Evolutionary conservation across 2,113 vertebrate species (phyloP), one percentile per base, ranked within the genome.

Genomic region (Tympanuchus pallidicinctus): DNA sequence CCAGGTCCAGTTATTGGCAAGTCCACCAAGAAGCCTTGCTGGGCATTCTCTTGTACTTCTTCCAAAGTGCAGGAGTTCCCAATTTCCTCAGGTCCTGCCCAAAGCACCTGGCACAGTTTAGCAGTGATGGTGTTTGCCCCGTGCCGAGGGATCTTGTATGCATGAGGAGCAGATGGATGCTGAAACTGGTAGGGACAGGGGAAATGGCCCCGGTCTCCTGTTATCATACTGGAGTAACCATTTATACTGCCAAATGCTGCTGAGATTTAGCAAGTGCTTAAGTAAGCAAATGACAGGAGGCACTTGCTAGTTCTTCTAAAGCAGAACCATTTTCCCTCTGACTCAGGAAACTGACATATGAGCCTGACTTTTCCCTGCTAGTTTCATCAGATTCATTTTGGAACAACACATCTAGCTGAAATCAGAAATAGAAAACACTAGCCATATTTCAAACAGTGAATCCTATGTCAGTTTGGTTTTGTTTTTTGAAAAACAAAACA

Each of bases 1-100:
- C 66, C 25, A 12, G 25, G n/a, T 13, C 54, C 59, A 50, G 34
- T n/a, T 2, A 0, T 1, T 3, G 42, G 1, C 17, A 16, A 3
- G 25, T 42, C 21, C 76, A 54, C 79, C 48, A 3, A 8, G 40
- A 65, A 40, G 27, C 15, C 43, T 50, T 74, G 12, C 75, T 34
- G 48, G 27, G 6, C 32, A 59, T 47, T 28, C 18, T 73, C n/a
- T 43, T 43, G 22, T 6, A 17, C 67, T 25, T 56, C 17, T 3
- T 15, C 22, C 70, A 54, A 34, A 56, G 48, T 27, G 27, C 38
- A 77, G 54, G 34, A 38, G 52, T 22, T 15, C 18, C 20, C 3
- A 8, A 2, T 3, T 22, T 2, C 34, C 65, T 21, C 25, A 19
- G 36, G 22, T 34, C 19, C 66, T 75, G 77, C 21, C 42, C 72